Evolutionary conservation across 2,888 invertebrate species (phyloP).

Genomic region (Pterobdella sp.): DNA sequence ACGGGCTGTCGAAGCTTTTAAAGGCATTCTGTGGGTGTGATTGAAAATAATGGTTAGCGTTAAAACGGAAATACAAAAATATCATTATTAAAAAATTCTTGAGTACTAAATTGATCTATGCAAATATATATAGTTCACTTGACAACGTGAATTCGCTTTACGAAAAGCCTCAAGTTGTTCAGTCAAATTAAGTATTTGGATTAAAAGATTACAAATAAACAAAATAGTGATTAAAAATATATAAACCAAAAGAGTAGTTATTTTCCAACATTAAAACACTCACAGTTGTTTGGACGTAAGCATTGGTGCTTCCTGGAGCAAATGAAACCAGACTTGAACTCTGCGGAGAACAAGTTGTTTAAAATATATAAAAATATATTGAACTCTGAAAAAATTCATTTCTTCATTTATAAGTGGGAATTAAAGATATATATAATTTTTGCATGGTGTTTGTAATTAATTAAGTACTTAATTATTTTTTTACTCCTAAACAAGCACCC

Average conservation of each 20-base stretch:
- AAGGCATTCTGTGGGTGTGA: neutral
- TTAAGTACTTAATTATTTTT: neutral
- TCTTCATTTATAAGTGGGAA: no score
- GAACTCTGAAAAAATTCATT: no score
- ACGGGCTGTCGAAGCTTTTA: constrained; percentile 47
- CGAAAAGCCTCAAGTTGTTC: no score
- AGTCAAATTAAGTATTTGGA: no score
- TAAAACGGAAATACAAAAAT: neutral
- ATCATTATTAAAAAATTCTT: neutral
- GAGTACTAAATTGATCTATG: neutral
- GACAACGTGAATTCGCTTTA: no score
- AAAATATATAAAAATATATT: no score
- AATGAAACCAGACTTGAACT: constrained; percentile 35
- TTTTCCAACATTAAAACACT: no score
- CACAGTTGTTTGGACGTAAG: constrained; percentile 34
- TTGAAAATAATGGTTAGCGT: neutral
- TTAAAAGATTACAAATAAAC: no score
- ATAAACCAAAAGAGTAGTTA: no score
- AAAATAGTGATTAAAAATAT: no score
- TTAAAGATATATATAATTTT: no score
- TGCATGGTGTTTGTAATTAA: neutral
- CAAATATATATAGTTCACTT: no score
- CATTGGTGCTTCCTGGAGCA: constrained; percentile 26
- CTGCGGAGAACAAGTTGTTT: constrained; percentile 14
- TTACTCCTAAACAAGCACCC: constrained; percentile 24